A percentile compares a stretch with the other conserved stretches of the same genome.
These are phyloP conservation scores for Ochotona princeps DNA, from an alignment of 2,113 vertebrate genomes.

Conservation along the genomic window DNA sequence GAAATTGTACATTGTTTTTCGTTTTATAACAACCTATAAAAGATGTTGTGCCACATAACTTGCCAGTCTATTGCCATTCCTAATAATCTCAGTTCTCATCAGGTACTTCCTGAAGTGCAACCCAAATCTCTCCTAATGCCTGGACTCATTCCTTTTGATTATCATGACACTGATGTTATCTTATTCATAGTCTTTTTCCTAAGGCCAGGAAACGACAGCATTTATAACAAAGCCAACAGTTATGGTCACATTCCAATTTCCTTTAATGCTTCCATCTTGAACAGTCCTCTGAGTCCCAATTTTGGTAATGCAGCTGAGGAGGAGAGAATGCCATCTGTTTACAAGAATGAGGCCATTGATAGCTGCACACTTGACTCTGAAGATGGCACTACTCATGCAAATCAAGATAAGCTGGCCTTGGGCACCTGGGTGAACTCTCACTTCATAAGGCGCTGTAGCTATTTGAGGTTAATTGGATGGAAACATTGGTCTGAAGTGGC, in stretches of 20 bases:
- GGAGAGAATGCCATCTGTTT: constrained; percentile 72
- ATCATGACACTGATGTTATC: not conserved
- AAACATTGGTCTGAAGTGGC: constrained; percentile 47
- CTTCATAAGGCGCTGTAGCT: constrained; percentile 37
- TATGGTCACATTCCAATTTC: constrained; percentile 73
- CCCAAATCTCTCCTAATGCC: constrained; percentile 12
- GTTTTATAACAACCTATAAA: constrained; percentile 13
- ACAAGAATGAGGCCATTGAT: constrained; percentile 48
- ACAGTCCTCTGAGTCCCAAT: constrained; percentile 53
- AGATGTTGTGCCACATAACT: not conserved
- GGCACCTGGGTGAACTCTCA: constrained; percentile 14
- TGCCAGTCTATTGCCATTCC: constrained; percentile 27
- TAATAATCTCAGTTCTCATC: constrained; percentile 32
- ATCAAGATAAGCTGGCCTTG: constrained; percentile 50
- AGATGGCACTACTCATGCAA: constrained; percentile 37
- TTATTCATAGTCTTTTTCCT: constrained; percentile 43
- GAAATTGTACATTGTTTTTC: constrained; percentile 26
- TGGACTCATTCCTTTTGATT: constrained; percentile 43
- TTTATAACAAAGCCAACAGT: constrained; percentile 55
- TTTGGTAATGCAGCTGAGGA: constrained; percentile 65
- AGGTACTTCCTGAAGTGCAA: constrained; percentile 10
- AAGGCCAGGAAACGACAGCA: constrained; percentile 38
- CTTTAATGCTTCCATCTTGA: constrained; percentile 71
- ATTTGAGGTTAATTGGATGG: constrained; percentile 64
- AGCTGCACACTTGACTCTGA: constrained; percentile 43